Evolutionary conservation across 2,888 invertebrate species (phyloP), one percentile per base, ranked within the genome.

Genomic region (Serrognathus titanus): DNA sequence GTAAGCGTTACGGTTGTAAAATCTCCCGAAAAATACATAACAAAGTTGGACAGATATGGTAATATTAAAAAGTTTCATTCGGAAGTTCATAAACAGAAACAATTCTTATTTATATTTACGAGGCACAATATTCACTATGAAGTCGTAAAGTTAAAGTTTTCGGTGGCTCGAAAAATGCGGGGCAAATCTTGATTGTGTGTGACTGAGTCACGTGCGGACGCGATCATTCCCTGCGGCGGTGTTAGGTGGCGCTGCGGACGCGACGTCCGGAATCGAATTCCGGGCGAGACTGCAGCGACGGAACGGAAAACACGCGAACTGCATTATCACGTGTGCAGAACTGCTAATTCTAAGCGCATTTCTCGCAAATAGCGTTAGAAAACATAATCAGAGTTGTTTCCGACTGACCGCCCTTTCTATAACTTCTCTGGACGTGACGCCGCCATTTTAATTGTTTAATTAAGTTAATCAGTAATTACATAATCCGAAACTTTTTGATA

Each of bases 241-340:
- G 65, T 65, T 62, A 62, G 62, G 55, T 59, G 65, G 55, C 63
- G 65, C 59, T 56, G 38, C 60, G 61, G 59, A 60, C 64, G 57
- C 59, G 58, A 57, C 59, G 37, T 54, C 60, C 63, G 55, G 61
- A 65, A 63, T 63, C 61, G 54, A 62, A 63, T 61, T 63, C 62
- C 60, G 53, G 54, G 51, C 52, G 52, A 53, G 51, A 55, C 53
- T 57, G 64, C 64, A 53, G 45, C 48, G 55, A 38, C 61, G 57
- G 56, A 60, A 62, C 62, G 60, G 58, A 60, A 60, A 63, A 65
- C 66, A 66, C 57, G 60, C 58, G 60, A 65, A 64, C 63, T 63
- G 66, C 66, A 66, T 66, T 66, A 61, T 40, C 58, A 55, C 59
- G 54, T 59, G 51, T 55, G 20, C 35, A 13, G 47, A 53, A 53